Base-by-base conservation (phyloP, 2,888 invertebrate species). In the Synergus laeviventris region DNA sequence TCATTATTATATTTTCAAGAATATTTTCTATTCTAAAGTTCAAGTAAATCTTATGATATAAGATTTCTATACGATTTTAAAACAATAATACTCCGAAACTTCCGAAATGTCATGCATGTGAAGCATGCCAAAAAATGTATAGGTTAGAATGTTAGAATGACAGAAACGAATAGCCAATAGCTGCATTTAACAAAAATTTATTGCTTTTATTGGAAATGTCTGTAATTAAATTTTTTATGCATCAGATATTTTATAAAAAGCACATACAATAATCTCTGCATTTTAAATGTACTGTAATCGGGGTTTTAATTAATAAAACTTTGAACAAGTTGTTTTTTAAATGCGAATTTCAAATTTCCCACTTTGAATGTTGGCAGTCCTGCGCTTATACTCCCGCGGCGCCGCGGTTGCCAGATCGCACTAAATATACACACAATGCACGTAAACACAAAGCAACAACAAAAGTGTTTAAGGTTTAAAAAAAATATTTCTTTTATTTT, bases 131-230 rank as follows among this genome's bases (percentile, higher is more conserved):
- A 60, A 60, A 12, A 8, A 24, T 18, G 0, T 62, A 21, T 1
- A 64, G 64, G 61, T 62, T 62, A 62, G 38, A n/a, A n/a, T n/a
- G 38, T n/a, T 56, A 56, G 8, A 49, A 49, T n/a, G 2, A n/a
- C 31, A 31, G 31, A 31, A 31, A 5, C 31, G 61, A 0, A n/a
- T 61, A 11, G n/a, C n/a, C 36, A 36, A 38, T 8, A 1, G 8
- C 61, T 31, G 31, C 2, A 11, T 60, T 56, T 1, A 4, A 60
- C 1, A 31, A 31, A 31, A 7, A 31, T 7, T 31, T 31, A n/a
- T n/a, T 9, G n/a, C 8, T 49, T 18, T n/a, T 49, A n/a, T 18
- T 49, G 2, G 2, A 18, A 49, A n/a, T 16, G 2, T 9, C 8
- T 49, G 16, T 49, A 1, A 49, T 7, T n/a, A 9, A n/a, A n/a